These are phyloP conservation scores for Sycophila texana DNA, from an alignment of 2,888 invertebrate species.

Conservation along the genomic window DNA sequence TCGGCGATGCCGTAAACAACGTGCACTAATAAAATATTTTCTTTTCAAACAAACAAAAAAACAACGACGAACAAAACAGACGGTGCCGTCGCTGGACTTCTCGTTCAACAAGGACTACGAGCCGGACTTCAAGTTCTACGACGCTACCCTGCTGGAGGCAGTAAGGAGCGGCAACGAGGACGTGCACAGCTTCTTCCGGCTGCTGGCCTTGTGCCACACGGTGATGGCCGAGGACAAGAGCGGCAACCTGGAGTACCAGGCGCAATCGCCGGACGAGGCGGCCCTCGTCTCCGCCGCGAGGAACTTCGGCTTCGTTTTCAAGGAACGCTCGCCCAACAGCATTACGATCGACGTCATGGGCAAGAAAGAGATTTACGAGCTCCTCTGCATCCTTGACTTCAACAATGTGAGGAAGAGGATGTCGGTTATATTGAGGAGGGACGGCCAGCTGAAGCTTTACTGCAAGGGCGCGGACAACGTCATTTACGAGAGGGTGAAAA, in stretches of 20 bases:
- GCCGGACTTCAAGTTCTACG: slow-evolving; percentile 95
- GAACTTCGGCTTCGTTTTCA: slow-evolving; percentile 99
- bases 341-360: slow-evolving; percentile 94
- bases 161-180: slow-evolving; percentile 85
- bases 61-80: slow-evolving; percentile 77
- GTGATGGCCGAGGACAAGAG: slow-evolving; percentile 97
- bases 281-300: slow-evolving; percentile 98
- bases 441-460: slow-evolving; percentile 90
- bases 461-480: slow-evolving; percentile 99
- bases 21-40: slow-evolving; percentile 31
- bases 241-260: slow-evolving; percentile 90
- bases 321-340: slow-evolving; percentile 92
- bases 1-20: not conserved
- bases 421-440: slow-evolving; percentile 94
- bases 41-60: slow-evolving; percentile 42
- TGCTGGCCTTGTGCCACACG: slow-evolving; percentile 97
- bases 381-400: slow-evolving; percentile 98
- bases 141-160: slow-evolving; percentile 88
- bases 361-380: slow-evolving; percentile 91
- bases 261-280: slow-evolving; percentile 98
- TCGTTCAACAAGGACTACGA: slow-evolving; percentile 96
- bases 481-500: slow-evolving; percentile 93
- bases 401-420: slow-evolving; percentile 99
- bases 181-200: slow-evolving; percentile 91
- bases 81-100: slow-evolving; percentile 90